Base-by-base conservation (phyloP, 1,140 invertebrate species). In the Magallana gigas region DNA sequence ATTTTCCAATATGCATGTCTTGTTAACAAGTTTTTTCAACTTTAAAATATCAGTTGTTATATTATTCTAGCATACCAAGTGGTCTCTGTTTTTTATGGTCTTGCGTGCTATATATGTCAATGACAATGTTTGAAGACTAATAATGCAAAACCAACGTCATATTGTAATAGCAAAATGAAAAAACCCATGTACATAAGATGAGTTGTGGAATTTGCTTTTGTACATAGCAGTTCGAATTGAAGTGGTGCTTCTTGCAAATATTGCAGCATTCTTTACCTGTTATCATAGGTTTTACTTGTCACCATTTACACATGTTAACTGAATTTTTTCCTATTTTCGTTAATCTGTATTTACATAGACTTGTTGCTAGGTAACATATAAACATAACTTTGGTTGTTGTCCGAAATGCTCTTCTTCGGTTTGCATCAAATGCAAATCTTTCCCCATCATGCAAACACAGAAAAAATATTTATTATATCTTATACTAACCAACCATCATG, bases 371-470 rank as follows among this genome's bases (percentile, higher is more conserved):
- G 68, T 71, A 9, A 36, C 18, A 71, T 71, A 5, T 48, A 48
- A 48, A 48, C 36, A 48, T 48, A 48, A 8, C 12, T 71, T 71
- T 71, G 68, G 68, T 71, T 71, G 68, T 71, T 71, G 68, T 71
- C 68, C 68, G 68, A 71, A 71, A 71, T 71, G 68, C 68, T 29
- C 18, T n/a, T 8, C 23, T 71, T 71, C 18, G 12, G 68, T 71
- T 71, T 29, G 18, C 68, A 71, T 71, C 68, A 18, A 71, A 71
- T 71, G 68, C 68, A 71, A 71, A 71, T 29, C 36, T 18, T 71
- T 71, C 36, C 36, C 36, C 36, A 48, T 48, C 36, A 48, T 48
- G 36, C 36, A 48, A 48, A 48, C 36, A 48, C 36, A 48, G 36
- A 48, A 48, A 23, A 48, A 48, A 48, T 48, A 48, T 48, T 48